These are phyloP conservation scores for Dasypolia templi DNA, from an alignment of 2,888 invertebrate species.

Conservation along the genomic window DNA sequence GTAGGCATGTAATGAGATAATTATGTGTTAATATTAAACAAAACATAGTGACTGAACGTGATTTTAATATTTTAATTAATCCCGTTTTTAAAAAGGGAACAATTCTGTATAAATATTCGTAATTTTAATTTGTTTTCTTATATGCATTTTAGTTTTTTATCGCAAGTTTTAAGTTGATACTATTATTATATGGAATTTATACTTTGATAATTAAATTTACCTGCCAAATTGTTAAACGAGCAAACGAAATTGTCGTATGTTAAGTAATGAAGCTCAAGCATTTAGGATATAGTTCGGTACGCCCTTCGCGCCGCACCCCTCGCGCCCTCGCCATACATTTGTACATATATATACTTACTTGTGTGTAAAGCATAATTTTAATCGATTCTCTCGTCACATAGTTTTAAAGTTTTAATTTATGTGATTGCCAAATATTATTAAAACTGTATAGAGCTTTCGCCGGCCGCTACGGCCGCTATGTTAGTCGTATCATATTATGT, in stretches of 20 bases:
- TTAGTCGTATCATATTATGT: slow-evolving; percentile 77
- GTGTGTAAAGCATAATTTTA: slow-evolving; percentile 90
- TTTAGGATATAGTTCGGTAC: slow-evolving; percentile 84
- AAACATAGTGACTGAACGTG: slow-evolving; percentile 90
- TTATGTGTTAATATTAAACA: slow-evolving; percentile 90
- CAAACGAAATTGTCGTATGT: slow-evolving; percentile 85
- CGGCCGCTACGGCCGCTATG: slow-evolving; percentile 77
- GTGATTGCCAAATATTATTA: slow-evolving; percentile 90
- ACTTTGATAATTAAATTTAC: slow-evolving; percentile 88
- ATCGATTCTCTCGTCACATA: slow-evolving; percentile 90
- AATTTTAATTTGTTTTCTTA: slow-evolving; percentile 88
- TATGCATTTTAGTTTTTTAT: slow-evolving; percentile 89
- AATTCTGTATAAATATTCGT: slow-evolving; percentile 89
- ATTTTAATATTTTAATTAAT: slow-evolving; percentile 86
- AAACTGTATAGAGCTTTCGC: slow-evolving; percentile 86
- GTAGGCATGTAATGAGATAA: slow-evolving; percentile 89
- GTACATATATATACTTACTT: slow-evolving; percentile 88
- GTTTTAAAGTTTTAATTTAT: slow-evolving; percentile 90
- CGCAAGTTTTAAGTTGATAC: slow-evolving; percentile 88
- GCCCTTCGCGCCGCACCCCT: slow-evolving; percentile 77
- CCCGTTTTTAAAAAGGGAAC: slow-evolving; percentile 84
- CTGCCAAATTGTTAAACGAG: slow-evolving; percentile 89
- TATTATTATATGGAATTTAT: slow-evolving; percentile 83
- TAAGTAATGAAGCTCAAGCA: slow-evolving; percentile 88
- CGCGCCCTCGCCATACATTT: slow-evolving; percentile 77